phyloP scores from a whole-genome alignment of 2,797 vertebrate genomes.

The Sylvilagus floridanus region DNA sequence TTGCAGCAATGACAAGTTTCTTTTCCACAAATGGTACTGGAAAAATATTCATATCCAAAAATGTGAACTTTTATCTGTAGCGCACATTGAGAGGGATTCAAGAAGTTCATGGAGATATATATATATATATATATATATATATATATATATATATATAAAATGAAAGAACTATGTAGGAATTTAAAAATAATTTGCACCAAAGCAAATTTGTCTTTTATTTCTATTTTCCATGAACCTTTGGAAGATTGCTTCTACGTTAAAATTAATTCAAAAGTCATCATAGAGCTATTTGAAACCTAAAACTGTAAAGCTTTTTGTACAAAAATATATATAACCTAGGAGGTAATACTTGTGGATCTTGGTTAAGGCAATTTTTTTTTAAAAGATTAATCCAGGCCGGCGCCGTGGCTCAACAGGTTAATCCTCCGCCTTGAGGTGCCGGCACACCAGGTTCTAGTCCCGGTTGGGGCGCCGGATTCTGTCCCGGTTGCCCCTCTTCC shows the following conservation, averaged over 20 bases:
- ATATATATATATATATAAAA: no score
- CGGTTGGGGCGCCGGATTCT: no score
- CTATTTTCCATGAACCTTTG: no score
- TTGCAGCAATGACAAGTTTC: not conserved
- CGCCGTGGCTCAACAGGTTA: no score
- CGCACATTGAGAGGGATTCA: not conserved
- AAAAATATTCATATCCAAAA: not conserved
- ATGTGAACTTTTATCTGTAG: not conserved
- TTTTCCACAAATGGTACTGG: not conserved
- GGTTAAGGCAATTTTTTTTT: not conserved
- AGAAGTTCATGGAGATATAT: no score
- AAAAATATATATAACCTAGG: not conserved
- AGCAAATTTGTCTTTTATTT: no score
- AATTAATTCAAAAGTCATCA: not conserved
- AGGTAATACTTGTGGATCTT: not conserved
- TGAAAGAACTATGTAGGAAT: no score
- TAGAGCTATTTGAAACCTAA: not conserved
- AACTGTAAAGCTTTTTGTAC: not conserved
- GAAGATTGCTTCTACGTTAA: not conserved
- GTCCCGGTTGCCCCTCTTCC: no score
- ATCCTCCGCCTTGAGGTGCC: no score
- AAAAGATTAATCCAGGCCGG: not conserved
- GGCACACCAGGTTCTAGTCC: no score
- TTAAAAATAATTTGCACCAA: no score
- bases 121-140: no score